A percentile compares a stretch with the other conserved stretches of the same genome.
These are phyloP conservation scores for Eulithis prunata DNA, from an alignment of 2,888 invertebrate species.

Conservation along the genomic window DNA sequence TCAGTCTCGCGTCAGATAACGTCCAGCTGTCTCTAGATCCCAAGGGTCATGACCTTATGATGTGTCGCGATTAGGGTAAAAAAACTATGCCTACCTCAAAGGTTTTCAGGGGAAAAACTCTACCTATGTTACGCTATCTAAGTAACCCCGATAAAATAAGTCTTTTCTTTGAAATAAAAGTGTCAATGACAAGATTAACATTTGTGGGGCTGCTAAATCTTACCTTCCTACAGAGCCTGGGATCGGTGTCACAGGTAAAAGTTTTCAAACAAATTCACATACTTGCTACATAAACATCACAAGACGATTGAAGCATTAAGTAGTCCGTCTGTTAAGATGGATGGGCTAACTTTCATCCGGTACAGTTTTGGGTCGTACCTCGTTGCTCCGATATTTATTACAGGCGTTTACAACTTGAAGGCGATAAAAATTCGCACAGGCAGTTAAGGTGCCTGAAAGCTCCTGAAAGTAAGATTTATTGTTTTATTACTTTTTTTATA, in stretches of 20 bases:
- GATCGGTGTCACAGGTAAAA: slow-evolving; percentile 16
- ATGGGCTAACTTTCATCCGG: slow-evolving; percentile 21
- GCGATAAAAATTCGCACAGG: slow-evolving; percentile 27
- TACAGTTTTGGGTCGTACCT: slow-evolving; percentile 16
- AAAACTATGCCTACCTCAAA: no score
- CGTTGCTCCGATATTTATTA: slow-evolving; percentile 32
- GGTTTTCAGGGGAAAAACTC: no score
- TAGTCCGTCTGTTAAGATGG: slow-evolving; percentile 24
- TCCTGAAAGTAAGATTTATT: slow-evolving; percentile 12
- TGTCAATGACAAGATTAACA: no score
- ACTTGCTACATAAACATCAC: slow-evolving; percentile 18
- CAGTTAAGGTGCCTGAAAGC: slow-evolving; percentile 12
- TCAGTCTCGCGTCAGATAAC: no score
- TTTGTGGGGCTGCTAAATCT: no score
- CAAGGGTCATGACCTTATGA: no score
- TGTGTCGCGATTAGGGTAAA: no score
- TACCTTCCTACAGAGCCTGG: no score
- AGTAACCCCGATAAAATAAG: no score
- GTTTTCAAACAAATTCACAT: slow-evolving; percentile 15
- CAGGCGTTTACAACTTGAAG: slow-evolving; percentile 33
- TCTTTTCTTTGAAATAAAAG: no score
- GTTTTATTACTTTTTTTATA: slow-evolving; percentile 6
- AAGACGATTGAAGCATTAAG: slow-evolving; percentile 20
- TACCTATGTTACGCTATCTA: no score
- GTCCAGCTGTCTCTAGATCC: no score